Percentiles rank a stretch among this genome's conserved stretches.
Conservation (phyloP, 2,797 vertebrate species). For the Rhyacichthys aspro region DNA sequence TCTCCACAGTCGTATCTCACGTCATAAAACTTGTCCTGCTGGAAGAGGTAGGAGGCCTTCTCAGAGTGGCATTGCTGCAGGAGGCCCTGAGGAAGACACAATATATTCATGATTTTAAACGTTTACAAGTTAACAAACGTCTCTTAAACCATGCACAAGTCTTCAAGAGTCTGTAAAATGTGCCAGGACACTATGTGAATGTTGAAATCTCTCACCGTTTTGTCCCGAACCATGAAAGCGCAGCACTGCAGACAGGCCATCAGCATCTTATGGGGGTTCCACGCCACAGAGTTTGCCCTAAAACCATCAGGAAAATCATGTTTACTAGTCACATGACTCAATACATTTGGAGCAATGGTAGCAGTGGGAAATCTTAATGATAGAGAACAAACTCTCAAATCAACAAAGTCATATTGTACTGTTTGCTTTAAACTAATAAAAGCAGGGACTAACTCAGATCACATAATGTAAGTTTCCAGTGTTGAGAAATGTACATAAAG, state of each 20-base stretch:
- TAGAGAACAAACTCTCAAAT: too few species aligned
- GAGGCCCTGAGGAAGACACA: slow-evolving; percentile 70
- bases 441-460: too few species aligned
- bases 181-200: background rate
- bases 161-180: too few species aligned
- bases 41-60: slow-evolving; percentile 86
- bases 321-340: background rate
- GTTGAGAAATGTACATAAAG: too few species aligned
- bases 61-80: slow-evolving; percentile 86
- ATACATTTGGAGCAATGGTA: too few species aligned
- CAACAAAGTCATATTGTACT: too few species aligned
- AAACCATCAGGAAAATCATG: slow-evolving; percentile 6
- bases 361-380: too few species aligned
- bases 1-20: slow-evolving; percentile 86
- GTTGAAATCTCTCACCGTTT: slow-evolving; percentile 73
- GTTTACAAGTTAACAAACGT: too few species aligned
- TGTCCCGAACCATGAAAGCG: slow-evolving; percentile 85
- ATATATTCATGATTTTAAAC: too few species aligned
- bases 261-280: slow-evolving; percentile 91
- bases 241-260: slow-evolving; percentile 88
- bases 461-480: too few species aligned
- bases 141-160: too few species aligned
- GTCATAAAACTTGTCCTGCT: slow-evolving; percentile 89
- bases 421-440: too few species aligned
- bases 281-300: slow-evolving; percentile 86